Percentiles rank a stretch among this genome's conserved stretches.
Evolutionary conservation across 2,113 vertebrate species (phyloP).

Genomic region (Petromus typicus): DNA sequence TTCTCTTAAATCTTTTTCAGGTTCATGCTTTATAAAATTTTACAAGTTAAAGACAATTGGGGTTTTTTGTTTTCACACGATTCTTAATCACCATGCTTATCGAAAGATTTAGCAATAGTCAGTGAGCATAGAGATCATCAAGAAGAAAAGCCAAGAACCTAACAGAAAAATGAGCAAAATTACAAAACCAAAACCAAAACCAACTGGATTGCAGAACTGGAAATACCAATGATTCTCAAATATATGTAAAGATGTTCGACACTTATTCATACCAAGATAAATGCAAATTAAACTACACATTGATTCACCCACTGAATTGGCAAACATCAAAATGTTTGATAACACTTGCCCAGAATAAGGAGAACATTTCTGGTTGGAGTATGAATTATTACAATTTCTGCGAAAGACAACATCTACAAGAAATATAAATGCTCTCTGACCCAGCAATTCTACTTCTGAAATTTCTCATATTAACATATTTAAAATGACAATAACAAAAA

Average conservation of each 20-base stretch:
- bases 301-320: slow-evolving; percentile 55
- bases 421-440: slow-evolving; percentile 37
- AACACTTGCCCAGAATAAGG: slow-evolving; percentile 37
- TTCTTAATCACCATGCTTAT: neutral
- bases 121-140: slow-evolving; percentile 37
- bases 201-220: slow-evolving; percentile 44
- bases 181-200: neutral
- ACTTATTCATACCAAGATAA: slow-evolving; percentile 62
- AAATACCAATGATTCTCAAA: slow-evolving; percentile 53
- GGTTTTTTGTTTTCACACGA: neutral
- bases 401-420: slow-evolving; percentile 18
- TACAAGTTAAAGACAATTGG: slow-evolving; percentile 10
- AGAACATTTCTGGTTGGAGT: slow-evolving; percentile 55
- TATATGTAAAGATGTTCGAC: slow-evolving; percentile 50
- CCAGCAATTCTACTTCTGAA: slow-evolving; percentile 11
- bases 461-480: slow-evolving; percentile 5
- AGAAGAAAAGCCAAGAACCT: slow-evolving; percentile 41
- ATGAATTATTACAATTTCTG: slow-evolving; percentile 32
- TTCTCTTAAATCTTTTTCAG: neutral
- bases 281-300: slow-evolving; percentile 49
- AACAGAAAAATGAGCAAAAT: slow-evolving; percentile 42
- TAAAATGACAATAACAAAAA: slow-evolving; percentile 37
- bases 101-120: slow-evolving; percentile 18
- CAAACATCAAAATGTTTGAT: slow-evolving; percentile 71
- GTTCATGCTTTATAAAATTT: slow-evolving; percentile 59